Percentiles rank a stretch among this genome's conserved stretches.
Conservation (phyloP, 2,888 invertebrate genomes). For the Sesia apiformis region DNA sequence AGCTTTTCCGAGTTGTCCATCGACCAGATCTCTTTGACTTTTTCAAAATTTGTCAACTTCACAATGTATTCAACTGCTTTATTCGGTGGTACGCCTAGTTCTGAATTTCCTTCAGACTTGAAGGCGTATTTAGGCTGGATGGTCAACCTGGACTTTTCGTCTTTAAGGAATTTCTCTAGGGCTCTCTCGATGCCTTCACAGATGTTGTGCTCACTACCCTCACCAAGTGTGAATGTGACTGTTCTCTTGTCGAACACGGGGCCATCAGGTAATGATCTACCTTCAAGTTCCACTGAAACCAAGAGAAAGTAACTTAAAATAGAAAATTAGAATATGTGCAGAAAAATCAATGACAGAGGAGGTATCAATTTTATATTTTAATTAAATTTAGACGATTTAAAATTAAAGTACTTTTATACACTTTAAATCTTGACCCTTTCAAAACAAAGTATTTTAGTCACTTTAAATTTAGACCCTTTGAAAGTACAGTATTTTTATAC, state of each 20-base stretch:
- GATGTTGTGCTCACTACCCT: constrained; percentile 84
- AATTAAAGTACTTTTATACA: not conserved
- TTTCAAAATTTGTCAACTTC: constrained; percentile 87
- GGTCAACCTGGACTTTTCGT: constrained; percentile 83
- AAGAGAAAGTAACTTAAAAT: not conserved
- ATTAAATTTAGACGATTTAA: too few species aligned
- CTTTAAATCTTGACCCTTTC: too few species aligned
- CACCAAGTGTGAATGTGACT: constrained; percentile 88
- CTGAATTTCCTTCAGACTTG: constrained; percentile 79
- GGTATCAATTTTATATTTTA: too few species aligned
- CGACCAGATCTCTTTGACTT: constrained; percentile 87
- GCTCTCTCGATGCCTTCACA: constrained; percentile 89
- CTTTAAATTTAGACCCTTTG: too few species aligned
- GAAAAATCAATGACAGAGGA: not conserved
- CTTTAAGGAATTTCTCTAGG: constrained; percentile 84
- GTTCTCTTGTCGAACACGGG: constrained; percentile 89
- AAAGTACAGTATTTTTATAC: too few species aligned
- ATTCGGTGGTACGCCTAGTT: constrained; percentile 84
- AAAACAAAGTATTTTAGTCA: too few species aligned
- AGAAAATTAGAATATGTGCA: not conserved
- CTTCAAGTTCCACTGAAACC: constrained; percentile 79
- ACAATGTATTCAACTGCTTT: constrained; percentile 87
- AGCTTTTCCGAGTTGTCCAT: constrained; percentile 86
- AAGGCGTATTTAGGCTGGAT: constrained; percentile 88
- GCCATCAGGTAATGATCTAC: constrained; percentile 70